Conservation (phyloP, 2,113 vertebrate genomes). For the Calyptommatus sinebrachiatus region DNA sequence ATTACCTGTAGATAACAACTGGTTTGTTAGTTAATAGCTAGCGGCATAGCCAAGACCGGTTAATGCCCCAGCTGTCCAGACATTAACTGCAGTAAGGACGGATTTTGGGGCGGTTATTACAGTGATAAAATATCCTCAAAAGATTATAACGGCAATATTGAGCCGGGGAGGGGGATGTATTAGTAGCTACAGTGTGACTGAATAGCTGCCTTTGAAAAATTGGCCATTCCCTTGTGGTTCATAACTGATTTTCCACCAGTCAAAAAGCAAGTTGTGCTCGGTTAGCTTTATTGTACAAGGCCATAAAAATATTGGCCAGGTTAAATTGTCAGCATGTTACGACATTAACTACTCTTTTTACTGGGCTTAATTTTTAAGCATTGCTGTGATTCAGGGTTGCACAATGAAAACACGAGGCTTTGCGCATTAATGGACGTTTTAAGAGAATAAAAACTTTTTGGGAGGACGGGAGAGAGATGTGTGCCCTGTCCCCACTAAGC, state of each 20-base stretch:
- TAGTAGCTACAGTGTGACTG: conserved; percentile 76
- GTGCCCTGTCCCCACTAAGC: too few species aligned
- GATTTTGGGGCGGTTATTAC: conserved; percentile 83
- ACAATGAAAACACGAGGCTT: conserved; percentile 67
- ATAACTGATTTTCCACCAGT: conserved; percentile 85
- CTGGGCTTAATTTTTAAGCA: conserved; percentile 79
- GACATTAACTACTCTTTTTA: conserved; percentile 79
- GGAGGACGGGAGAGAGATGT: conserved; percentile 40
- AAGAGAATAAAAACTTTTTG: conserved; percentile 56
- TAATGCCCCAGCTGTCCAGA: conserved; percentile 81
- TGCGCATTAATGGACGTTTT: conserved; percentile 68
- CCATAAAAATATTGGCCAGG: conserved; percentile 87
- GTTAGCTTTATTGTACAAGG: conserved; percentile 86
- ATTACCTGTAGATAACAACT: conserved; percentile 81
- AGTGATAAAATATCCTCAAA: conserved; percentile 84
- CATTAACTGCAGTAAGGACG: conserved; percentile 84
- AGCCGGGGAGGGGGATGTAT: conserved; percentile 72
- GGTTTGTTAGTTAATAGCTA: conserved; percentile 79
- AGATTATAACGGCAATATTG: conserved; percentile 84
- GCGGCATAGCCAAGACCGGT: conserved; percentile 78
- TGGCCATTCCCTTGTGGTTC: conserved; percentile 81
- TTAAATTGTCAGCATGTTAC: conserved; percentile 80
- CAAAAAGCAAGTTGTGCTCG: conserved; percentile 84
- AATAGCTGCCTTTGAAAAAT: conserved; percentile 85
- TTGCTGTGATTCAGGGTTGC: conserved; percentile 77